Base-by-base conservation (phyloP, 2,888 invertebrate species). In the Morpho deidamia region DNA sequence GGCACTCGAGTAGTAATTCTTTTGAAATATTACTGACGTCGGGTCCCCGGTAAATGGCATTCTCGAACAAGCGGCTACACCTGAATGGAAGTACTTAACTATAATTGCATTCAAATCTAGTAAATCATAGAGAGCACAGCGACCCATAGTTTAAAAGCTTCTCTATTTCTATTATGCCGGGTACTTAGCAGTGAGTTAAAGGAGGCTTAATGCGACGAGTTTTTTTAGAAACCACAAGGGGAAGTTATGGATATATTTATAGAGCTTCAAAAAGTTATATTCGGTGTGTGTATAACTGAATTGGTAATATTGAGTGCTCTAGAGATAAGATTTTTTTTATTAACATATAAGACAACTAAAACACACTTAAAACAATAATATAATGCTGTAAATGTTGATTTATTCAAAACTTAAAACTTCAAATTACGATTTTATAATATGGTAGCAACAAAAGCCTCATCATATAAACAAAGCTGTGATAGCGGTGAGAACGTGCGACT, bases 81-180 rank as follows among this genome's bases (percentile, higher is more conserved):
- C 46, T 59, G 54, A 59, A 59, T 59, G 51, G 59, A 57, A 54
- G 39, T 59, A 56, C 56, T 57, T 54, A 50, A 33, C 23, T 52
- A 34, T 56, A 52, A 52, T 56, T 57, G 54, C 59, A 59, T 59
- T 54, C 54, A 57, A 59, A 57, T 56, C 59, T 59, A 59, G 56
- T 58, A 60, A 55, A 58, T 58, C 57, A 60, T 60, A 58, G 59
- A 43, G 45, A 49, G 44, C 40, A 41, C 51, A 37, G 32, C 43
- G 43, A 37, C 11, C 51, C 51, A 51, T 54, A 51, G 35, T 56
- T 47, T 38, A 37, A 47, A 53, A 47, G 53, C 44, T 43, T 56
- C 44, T 53, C 46, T 55, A 51, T 51, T 46, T 51, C 38, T 44
- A 53, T 56, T 56, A 56, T 58, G 46, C 50, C 33, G 23, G 44